These are phyloP conservation scores for Streblospio benedicti DNA, from an alignment of 1,140 invertebrate species.

Conservation along the genomic window DNA sequence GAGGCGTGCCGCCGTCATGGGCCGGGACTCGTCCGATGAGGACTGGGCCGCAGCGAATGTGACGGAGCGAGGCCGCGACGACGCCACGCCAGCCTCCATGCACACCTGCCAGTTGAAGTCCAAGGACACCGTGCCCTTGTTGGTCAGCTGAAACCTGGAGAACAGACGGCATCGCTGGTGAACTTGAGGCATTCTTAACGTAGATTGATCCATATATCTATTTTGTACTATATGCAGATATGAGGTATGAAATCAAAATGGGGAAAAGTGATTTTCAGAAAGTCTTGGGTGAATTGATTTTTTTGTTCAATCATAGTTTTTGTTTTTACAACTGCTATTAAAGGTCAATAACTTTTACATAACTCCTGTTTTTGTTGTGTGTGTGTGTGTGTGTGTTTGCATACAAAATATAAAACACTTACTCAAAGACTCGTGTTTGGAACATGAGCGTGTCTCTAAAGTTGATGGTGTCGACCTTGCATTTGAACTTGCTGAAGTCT, in stretches of 20 bases:
- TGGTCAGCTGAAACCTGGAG: slow-evolving; percentile 38
- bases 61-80: slow-evolving; percentile 31
- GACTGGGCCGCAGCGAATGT: slow-evolving; percentile 32
- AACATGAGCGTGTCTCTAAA: slow-evolving; percentile 47
- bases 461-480: slow-evolving; percentile 32
- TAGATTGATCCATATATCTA: too few species aligned
- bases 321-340: too few species aligned
- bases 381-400: too few species aligned
- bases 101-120: slow-evolving; percentile 44
- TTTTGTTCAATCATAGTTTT: too few species aligned
- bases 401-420: slow-evolving; percentile 21
- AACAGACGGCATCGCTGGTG: too few species aligned
- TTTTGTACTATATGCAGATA: too few species aligned
- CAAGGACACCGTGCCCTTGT: slow-evolving; percentile 38
- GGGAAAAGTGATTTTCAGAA: too few species aligned
- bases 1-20: slow-evolving; percentile 8
- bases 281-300: too few species aligned
- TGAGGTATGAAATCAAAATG: too few species aligned
- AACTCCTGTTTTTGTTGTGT: too few species aligned
- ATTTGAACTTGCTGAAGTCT: slow-evolving; percentile 42
- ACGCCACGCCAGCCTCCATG: slow-evolving; percentile 40
- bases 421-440: slow-evolving; percentile 45
- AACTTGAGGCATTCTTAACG: too few species aligned
- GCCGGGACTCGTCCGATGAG: slow-evolving; percentile 32
- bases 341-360: too few species aligned